These are phyloP conservation scores for Holothuria glaberrima DNA, from an alignment of 35 echinoderm and acorn worm species.

Conservation along the genomic window DNA sequence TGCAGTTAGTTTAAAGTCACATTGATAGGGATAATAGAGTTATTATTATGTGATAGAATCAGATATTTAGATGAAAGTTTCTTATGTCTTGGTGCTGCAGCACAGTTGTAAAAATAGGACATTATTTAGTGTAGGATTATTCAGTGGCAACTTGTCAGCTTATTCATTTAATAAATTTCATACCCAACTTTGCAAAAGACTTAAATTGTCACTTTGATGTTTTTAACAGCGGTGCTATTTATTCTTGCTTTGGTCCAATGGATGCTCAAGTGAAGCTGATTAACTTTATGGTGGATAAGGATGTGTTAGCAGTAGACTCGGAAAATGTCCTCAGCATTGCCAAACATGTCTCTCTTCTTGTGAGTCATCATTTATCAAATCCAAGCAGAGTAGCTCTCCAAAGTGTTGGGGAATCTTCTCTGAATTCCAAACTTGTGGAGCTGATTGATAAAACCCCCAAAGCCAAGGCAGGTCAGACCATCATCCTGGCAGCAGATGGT, in stretches of 20 bases:
- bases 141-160: too few species aligned
- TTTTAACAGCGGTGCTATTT: constrained; percentile 81
- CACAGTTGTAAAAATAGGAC: too few species aligned
- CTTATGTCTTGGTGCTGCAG: too few species aligned
- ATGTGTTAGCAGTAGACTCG: constrained; percentile 64
- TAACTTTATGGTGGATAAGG: constrained; percentile 80
- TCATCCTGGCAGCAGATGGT: constrained; percentile 61
- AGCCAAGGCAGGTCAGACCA: constrained; percentile 44
- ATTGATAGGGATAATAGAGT: too few species aligned
- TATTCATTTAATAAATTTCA: too few species aligned
- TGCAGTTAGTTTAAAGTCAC: too few species aligned
- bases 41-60: too few species aligned
- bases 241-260: constrained; percentile 78
- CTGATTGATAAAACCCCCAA: constrained; percentile 68
- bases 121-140: too few species aligned
- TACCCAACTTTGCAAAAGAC: too few species aligned
- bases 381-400: constrained; percentile 58
- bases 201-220: background rate
- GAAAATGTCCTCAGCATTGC: constrained; percentile 70
- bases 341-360: constrained; percentile 63
- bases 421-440: constrained; percentile 67
- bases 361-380: constrained; percentile 69
- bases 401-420: constrained; percentile 37
- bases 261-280: constrained; percentile 94
- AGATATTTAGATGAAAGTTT: too few species aligned